Evolutionary conservation across 2,113 vertebrate genomes (phyloP).

Genomic region (Triplophysa dalaica): DNA sequence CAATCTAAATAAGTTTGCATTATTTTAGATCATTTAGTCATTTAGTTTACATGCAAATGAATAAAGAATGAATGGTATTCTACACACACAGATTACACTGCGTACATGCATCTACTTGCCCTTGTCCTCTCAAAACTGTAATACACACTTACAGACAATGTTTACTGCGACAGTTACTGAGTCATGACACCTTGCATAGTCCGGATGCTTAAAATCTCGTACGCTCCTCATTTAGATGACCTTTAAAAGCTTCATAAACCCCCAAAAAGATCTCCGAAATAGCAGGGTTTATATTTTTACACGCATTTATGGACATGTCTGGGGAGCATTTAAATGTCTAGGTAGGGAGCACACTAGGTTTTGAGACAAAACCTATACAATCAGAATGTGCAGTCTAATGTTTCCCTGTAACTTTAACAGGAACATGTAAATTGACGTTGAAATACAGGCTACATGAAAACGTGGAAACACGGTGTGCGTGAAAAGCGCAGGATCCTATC

Average conservation of each 20-base stretch:
- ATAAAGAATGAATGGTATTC: too few relatives aligned
- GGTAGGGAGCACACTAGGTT: background rate
- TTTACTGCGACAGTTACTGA: background rate
- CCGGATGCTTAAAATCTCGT: background rate
- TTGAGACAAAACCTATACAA: background rate
- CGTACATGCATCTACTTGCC: background rate
- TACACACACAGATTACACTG: background rate
- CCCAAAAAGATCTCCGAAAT: background rate
- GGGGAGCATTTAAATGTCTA: background rate
- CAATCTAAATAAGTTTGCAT: too few relatives aligned
- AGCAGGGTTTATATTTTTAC: too few relatives aligned
- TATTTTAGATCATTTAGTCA: too few relatives aligned
- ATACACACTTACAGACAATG: background rate
- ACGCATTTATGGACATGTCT: too few relatives aligned
- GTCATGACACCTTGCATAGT: constrained; percentile 8
- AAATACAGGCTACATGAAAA: background rate
- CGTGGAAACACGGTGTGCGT: background rate
- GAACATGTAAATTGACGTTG: background rate
- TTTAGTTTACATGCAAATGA: too few relatives aligned
- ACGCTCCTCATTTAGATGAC: background rate
- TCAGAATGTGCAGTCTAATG: background rate
- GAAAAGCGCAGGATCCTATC: too few relatives aligned
- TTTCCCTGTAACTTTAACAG: background rate
- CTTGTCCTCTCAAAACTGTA: background rate
- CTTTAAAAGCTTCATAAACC: background rate